These are phyloP conservation scores for Ametastegia equiseti DNA, from an alignment of 2,888 invertebrate species.

Conservation along the genomic window DNA sequence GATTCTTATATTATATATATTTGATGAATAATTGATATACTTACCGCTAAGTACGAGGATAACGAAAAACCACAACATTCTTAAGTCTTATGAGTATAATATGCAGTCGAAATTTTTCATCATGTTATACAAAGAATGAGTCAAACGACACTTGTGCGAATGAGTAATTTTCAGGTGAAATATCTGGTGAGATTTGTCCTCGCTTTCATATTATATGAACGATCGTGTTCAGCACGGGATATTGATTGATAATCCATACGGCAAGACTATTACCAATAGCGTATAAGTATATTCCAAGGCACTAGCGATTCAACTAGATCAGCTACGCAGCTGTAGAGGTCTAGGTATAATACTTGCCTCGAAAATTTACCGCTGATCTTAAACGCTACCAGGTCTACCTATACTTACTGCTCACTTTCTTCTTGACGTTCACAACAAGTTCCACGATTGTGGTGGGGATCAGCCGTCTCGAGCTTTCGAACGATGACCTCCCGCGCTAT, in stretches of 20 bases:
- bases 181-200: no score
- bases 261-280: no score
- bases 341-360: background rate
- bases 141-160: background rate
- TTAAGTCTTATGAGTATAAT: background rate
- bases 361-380: conserved; percentile 31
- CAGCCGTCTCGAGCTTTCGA: background rate
- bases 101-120: background rate
- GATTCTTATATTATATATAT: no score
- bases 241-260: no score
- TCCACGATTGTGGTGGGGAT: conserved; percentile 7
- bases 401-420: conserved; percentile 1
- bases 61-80: background rate
- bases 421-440: conserved; percentile 13
- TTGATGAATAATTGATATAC: no score
- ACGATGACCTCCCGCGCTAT: background rate
- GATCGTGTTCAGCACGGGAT: no score
- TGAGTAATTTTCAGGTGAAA: no score
- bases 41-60: background rate
- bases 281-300: background rate
- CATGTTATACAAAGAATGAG: background rate
- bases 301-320: background rate
- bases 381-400: background rate
- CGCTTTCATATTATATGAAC: no score
- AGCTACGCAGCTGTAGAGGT: background rate